phyloP scores from a whole-genome alignment of 2,113 vertebrate genomes.

The Glaucomys volans region DNA sequence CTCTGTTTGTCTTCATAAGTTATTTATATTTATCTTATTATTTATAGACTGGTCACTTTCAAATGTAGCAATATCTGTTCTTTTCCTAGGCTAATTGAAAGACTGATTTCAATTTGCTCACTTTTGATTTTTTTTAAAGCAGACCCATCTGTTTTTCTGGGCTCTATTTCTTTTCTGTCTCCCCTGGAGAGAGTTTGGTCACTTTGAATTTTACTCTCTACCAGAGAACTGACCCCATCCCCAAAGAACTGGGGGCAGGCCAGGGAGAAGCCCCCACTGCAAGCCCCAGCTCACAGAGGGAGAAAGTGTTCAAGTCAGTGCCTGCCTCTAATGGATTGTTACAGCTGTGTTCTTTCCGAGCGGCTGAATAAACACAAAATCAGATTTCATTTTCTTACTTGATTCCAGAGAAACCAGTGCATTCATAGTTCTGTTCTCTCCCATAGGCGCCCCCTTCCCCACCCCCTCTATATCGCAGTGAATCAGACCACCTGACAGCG shows the following conservation, averaged over 20 bases:
- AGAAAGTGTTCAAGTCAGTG: background rate
- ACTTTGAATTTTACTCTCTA: background rate
- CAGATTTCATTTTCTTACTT: conserved; percentile 65
- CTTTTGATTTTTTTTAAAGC: background rate
- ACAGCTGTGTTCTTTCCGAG: conserved; percentile 58
- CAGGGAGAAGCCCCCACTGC: background rate
- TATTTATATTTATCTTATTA: background rate
- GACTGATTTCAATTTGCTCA: background rate
- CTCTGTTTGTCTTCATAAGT: background rate
- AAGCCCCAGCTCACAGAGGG: background rate
- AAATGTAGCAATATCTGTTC: background rate
- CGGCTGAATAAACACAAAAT: conserved; percentile 72
- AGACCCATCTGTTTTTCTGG: background rate
- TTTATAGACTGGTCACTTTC: conserved; percentile 29
- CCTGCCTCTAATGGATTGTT: conserved; percentile 28
- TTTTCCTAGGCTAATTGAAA: background rate
- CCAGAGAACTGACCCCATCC: too few relatives aligned
- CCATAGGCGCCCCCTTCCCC: background rate
- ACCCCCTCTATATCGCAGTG: background rate
- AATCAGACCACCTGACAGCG: conserved; percentile 61
- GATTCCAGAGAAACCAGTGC: conserved; percentile 59
- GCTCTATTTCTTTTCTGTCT: background rate
- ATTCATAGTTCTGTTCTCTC: conserved; percentile 40
- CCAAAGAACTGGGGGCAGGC: background rate
- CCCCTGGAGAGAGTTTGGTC: background rate